These are phyloP conservation scores for Polydrusus cervinus DNA, from an alignment of 2,888 invertebrate species.

Conservation along the genomic window DNA sequence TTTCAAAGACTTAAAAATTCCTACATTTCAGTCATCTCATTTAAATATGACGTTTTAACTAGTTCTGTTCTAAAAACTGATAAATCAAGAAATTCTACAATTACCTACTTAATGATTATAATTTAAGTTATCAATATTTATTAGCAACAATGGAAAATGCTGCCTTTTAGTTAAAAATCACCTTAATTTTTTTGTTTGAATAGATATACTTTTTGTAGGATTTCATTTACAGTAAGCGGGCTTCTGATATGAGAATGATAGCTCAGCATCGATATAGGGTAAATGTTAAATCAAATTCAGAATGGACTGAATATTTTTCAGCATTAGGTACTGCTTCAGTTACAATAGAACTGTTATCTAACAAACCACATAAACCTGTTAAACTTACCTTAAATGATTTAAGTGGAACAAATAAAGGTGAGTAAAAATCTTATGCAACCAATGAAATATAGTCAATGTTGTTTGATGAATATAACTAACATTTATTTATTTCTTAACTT, in stretches of 20 bases:
- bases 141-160: too few relatives aligned
- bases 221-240: slow-evolving; percentile 72
- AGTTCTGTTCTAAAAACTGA: too few relatives aligned
- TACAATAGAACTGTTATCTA: slow-evolving; percentile 80
- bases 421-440: neutral
- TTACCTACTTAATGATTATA: too few relatives aligned
- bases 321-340: slow-evolving; percentile 80
- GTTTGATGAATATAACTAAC: too few relatives aligned
- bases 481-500: too few relatives aligned
- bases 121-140: too few relatives aligned
- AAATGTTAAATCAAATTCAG: slow-evolving; percentile 71
- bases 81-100: too few relatives aligned
- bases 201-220: slow-evolving; percentile 6
- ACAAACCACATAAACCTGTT: slow-evolving; percentile 77
- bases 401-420: slow-evolving; percentile 61
- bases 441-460: too few relatives aligned
- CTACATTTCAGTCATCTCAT: too few relatives aligned
- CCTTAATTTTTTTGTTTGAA: neutral
- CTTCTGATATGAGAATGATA: slow-evolving; percentile 78
- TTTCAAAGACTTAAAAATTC: too few relatives aligned
- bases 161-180: neutral
- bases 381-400: slow-evolving; percentile 71
- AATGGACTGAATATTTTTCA: slow-evolving; percentile 74
- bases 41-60: too few relatives aligned
- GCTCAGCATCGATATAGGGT: slow-evolving; percentile 81